These are phyloP conservation scores for Centrocercus urophasianus DNA, from an alignment of 2,113 vertebrate species.

Conservation along the genomic window DNA sequence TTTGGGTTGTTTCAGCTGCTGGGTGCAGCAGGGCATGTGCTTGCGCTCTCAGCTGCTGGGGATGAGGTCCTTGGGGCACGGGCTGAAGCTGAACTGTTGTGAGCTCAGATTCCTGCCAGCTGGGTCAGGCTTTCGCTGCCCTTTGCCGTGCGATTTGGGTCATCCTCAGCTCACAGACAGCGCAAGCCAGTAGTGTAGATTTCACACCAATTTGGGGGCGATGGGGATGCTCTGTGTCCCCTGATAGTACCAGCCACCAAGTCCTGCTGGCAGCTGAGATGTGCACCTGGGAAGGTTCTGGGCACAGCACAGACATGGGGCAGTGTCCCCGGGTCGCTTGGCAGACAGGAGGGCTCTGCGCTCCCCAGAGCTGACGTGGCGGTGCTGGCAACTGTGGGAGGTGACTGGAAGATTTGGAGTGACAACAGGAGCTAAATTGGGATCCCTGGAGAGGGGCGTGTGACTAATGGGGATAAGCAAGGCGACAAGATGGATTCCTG, in stretches of 20 bases:
- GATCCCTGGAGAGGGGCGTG: conserved; percentile 22
- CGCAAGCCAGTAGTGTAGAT: neutral
- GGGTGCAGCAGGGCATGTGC: neutral
- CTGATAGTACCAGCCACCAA: neutral
- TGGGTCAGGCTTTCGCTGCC: neutral
- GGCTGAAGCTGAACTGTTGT: neutral
- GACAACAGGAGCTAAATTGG: conserved; percentile 65
- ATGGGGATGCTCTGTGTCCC: neutral
- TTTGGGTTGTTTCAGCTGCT: conserved; percentile 47
- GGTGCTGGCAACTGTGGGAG: neutral
- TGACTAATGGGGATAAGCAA: conserved; percentile 50
- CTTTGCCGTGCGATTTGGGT: neutral
- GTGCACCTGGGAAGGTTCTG: neutral
- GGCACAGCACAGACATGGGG: rapidly evolving
- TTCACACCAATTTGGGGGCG: rapidly evolving
- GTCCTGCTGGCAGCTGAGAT: neutral
- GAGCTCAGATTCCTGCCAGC: neutral
- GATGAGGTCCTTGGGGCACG: neutral
- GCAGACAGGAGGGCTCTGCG: rapidly evolving
- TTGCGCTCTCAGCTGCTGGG: neutral
- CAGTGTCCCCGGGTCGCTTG: rapidly evolving
- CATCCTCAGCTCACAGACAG: neutral
- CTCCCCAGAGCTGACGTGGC: neutral
- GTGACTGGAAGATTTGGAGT: neutral
- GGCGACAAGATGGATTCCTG: conserved; percentile 47